phyloP scores from a whole-genome alignment of 2,888 invertebrate species.

The Aphidoletes aphidimyza region DNA sequence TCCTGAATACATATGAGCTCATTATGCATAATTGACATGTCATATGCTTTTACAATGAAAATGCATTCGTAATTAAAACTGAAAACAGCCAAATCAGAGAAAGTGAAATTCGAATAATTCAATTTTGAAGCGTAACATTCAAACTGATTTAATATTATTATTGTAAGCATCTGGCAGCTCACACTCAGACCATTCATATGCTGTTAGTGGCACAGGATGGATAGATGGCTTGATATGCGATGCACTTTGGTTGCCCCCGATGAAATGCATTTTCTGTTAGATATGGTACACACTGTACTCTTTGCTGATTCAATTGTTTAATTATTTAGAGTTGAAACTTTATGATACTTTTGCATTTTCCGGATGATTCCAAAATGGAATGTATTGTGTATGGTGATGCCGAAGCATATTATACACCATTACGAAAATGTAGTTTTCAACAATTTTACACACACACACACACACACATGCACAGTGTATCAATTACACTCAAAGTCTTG shows the following conservation, averaged over 20 bases:
- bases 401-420: too few species aligned
- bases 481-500: conserved; percentile 12
- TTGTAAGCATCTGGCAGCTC: background rate
- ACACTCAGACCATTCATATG: too few species aligned
- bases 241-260: too few species aligned
- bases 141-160: background rate
- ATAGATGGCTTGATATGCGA: too few species aligned
- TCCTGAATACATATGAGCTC: background rate
- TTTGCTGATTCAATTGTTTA: background rate
- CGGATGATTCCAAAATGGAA: background rate
- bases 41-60: background rate
- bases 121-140: background rate
- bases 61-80: background rate
- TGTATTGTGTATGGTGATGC: too few species aligned
- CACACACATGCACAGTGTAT: background rate
- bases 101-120: background rate
- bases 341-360: background rate
- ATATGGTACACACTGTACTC: background rate
- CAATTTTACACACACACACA: background rate
- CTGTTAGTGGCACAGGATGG: too few species aligned
- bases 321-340: background rate
- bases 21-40: conserved; percentile 1
- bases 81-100: background rate
- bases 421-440: too few species aligned
- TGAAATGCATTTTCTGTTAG: too few species aligned